Base-by-base conservation (phyloP, 2,113 vertebrate species). In the Labrus mixtus region DNA sequence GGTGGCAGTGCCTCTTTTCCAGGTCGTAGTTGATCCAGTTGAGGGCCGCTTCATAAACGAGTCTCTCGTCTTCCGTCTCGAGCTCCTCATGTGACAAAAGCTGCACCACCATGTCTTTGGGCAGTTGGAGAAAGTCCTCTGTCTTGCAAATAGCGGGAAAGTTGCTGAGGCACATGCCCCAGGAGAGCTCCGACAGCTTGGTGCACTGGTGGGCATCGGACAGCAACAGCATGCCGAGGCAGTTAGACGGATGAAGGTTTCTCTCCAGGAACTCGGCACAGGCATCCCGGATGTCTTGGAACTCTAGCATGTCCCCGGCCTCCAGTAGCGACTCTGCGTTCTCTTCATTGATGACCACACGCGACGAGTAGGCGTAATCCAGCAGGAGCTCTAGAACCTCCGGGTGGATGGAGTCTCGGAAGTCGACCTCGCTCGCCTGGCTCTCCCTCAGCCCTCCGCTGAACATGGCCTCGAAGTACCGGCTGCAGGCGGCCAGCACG, bases 401-500 rank as follows among this genome's bases (percentile, higher is more conserved):
- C 0, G 95, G 95, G 78, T 96, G 95, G 70, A 96, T 93, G 9
- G 94, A 93, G 89, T 95, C 94, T 10, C 90, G 92, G 81, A 96
- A 96, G 89, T 96, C 87, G 1, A 96, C 95, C 80, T 95, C 95
- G 6, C 90, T 93, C 73, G 94, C 95, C 50, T 94, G 93, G 87
- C 95, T 96, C 87, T 96, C 95, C 76, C 92, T 89, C 57, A 96
- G 83, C 8, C 95, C 95, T 0, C 95, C 95, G 3, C 94, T 95
- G 84, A 96, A 96, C 95, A 96, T 96, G 67, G 95, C 95, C 87
- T 96, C 95, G 16, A 96, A 96, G 83, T 96, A 96, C 41, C 95
- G 94, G 82, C 95, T 96, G 87, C 95, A 96, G 41, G 95, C 95
- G 0, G 95, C 95, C 81, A 96, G 90, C 66, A 96, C 95, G 0